Conservation (phyloP, 2,113 vertebrate genomes). For the Pantherophis guttatus region DNA sequence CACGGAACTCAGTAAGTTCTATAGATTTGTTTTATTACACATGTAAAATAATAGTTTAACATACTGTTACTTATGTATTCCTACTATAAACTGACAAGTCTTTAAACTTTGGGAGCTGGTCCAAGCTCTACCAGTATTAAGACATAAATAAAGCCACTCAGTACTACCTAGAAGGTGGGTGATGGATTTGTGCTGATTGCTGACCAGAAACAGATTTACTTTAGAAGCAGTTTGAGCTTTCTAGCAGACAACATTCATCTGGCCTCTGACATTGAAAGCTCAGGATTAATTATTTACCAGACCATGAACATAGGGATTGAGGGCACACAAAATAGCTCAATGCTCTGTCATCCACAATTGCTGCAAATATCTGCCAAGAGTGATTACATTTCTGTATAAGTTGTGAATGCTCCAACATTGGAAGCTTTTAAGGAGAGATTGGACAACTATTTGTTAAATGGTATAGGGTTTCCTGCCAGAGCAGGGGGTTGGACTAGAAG, state of each 20-base stretch:
- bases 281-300: not conserved
- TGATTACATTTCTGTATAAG: not conserved
- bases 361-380: not conserved
- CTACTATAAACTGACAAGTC: not conserved
- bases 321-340: not conserved
- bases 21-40: not conserved
- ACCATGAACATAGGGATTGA: not conserved
- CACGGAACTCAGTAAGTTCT: conserved; percentile 78
- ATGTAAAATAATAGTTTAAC: not conserved
- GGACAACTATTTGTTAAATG: not conserved
- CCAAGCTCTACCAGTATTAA: not conserved
- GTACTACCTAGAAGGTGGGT: not conserved
- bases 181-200: not conserved
- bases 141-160: not conserved
- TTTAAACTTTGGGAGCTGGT: not conserved
- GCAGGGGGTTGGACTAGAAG: not conserved
- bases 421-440: not conserved
- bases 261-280: not conserved
- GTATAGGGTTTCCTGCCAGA: not conserved
- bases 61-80: not conserved
- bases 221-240: not conserved
- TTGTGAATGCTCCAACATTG: not conserved
- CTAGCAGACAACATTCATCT: not conserved
- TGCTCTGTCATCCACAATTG: not conserved
- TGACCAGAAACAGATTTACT: not conserved